Evolutionary conservation across 37 sponge, comb jelly and placozoan species (phyloP), one percentile per base, ranked within the genome.

Genomic region (Trichoplax adhaerens): DNA sequence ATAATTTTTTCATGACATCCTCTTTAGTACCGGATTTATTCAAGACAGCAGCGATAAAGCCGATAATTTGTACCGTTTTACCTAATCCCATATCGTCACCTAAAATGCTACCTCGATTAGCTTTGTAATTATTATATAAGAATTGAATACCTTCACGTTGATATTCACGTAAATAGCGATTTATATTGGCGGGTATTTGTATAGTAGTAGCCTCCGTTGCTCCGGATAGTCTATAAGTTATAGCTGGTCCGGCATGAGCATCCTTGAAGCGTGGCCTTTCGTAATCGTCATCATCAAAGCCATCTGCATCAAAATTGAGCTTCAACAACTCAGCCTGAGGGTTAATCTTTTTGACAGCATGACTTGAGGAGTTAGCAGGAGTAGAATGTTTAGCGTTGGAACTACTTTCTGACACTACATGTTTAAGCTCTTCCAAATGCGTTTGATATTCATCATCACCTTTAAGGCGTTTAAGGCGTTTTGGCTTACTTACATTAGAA

Each of bases 1-100:
- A 29, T 29, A 29, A 29, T 29, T 29, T 29, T 29, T 29, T 29
- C 29, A 29, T 29, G 29, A 29, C 29, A 61, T 82, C 83, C 29
- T 48, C 55, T 53, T 74, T 74, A 5, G 79, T 75, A 55, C 73
- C 52, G 2, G 12, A 71, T 66, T 79, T 83, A 29, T 52, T 48
- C 5, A 83, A 64, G 2, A 83, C 62, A 2, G 84, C 79, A 68
- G 61, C 50, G 54, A 83, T 62, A 61, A 83, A 79, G 2, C 79
- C 84, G 12, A 82, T 63, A 56, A 81, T 77, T 72, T 87, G 87
- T 46, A 87, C 74, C 7, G 78, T 87, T 76, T 87, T 87, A 3
- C 87, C 87, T 54, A 87, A 77, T 5, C 87, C 87, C 83, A 83
- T 83, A 61, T 87, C 87, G 77, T 87, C 87, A 55, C 87, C 83